phyloP scores from a whole-genome alignment of 2,113 vertebrate genomes.

The Ahaetulla prasina region DNA sequence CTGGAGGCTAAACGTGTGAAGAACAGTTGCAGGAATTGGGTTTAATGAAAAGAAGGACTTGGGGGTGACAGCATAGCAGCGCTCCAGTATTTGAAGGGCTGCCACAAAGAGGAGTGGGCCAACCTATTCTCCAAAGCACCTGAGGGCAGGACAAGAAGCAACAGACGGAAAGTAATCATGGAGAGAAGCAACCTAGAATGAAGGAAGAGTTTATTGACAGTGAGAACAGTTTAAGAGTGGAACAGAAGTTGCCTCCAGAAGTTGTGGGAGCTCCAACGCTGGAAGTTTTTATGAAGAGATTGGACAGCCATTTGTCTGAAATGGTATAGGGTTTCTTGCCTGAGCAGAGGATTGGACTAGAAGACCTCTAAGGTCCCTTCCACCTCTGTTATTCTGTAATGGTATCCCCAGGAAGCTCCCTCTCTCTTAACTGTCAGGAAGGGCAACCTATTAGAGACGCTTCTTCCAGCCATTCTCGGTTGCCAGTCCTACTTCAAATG shows the following conservation, averaged over 20 bases:
- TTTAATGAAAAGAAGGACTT: not conserved
- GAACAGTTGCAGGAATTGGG: not conserved
- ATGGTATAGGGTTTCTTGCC: not conserved
- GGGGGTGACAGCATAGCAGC: not conserved
- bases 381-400: not conserved
- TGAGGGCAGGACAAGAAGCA: not conserved
- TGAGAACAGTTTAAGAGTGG: not conserved
- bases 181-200: not conserved
- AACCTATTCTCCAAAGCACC: not conserved
- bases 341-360: too few relatives aligned
- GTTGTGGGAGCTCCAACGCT: not conserved
- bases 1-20: not conserved
- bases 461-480: not conserved
- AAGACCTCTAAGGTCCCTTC: not conserved
- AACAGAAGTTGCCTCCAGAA: not conserved
- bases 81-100: not conserved
- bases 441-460: not conserved
- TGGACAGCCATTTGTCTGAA: not conserved
- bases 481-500: not conserved
- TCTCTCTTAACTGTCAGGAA: not conserved
- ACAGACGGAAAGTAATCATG: not conserved
- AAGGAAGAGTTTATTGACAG: not conserved
- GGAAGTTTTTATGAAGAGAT: not conserved
- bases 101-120: not conserved
- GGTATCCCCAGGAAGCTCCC: not conserved